Evolutionary conservation across 2,113 vertebrate species (phyloP).

Genomic region (Girardinichthys multiradiatus): DNA sequence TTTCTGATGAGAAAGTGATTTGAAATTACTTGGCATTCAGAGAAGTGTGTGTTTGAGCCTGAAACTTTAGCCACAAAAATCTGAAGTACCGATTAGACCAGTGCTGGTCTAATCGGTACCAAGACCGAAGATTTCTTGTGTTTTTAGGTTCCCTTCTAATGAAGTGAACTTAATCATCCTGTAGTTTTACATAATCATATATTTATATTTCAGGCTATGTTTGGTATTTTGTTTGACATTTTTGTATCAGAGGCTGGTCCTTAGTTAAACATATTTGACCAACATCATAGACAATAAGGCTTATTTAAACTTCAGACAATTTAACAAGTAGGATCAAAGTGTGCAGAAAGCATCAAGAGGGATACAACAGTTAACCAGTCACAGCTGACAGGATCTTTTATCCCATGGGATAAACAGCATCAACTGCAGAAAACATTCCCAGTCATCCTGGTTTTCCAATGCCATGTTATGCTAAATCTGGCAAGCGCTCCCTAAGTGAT

Average conservation of each 20-base stretch:
- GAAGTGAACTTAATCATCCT: neutral
- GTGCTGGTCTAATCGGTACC: too few species aligned
- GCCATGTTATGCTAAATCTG: slow-evolving; percentile 13
- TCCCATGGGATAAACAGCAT: slow-evolving; percentile 15
- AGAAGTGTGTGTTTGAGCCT: slow-evolving; percentile 3
- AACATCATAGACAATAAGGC: slow-evolving; percentile 21
- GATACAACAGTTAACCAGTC: neutral
- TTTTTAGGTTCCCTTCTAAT: too few species aligned
- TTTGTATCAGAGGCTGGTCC: neutral
- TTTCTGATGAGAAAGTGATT: neutral
- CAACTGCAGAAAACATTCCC: slow-evolving; percentile 46
- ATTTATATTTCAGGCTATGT: neutral
- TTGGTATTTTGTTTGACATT: slow-evolving; percentile 2
- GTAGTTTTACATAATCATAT: neutral
- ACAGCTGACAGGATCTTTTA: slow-evolving; percentile 32
- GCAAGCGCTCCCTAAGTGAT: slow-evolving; percentile 18
- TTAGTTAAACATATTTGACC: neutral
- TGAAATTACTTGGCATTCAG: neutral
- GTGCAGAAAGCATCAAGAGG: slow-evolving; percentile 12
- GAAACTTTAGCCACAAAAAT: slow-evolving; percentile 4
- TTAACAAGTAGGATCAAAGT: neutral
- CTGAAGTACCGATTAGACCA: too few species aligned
- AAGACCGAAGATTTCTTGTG: too few species aligned
- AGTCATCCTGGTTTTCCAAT: slow-evolving; percentile 29
- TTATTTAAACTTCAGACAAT: neutral